Percentiles rank a stretch among this genome's conserved stretches.
Conservation (phyloP, 1,140 invertebrate species). For the Macrotrachela quadricornifera region DNA sequence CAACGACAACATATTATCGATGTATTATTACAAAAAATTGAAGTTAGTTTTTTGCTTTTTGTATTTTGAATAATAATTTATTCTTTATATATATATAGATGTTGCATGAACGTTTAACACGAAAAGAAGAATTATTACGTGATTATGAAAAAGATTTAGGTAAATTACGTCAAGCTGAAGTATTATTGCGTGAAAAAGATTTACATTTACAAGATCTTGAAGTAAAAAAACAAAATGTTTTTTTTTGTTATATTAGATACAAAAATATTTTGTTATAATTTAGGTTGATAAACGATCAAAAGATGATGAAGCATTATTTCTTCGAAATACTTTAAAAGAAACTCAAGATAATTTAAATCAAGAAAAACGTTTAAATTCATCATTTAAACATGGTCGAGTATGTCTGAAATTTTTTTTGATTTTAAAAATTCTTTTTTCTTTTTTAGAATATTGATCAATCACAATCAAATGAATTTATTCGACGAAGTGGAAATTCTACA, state of each 20-base stretch:
- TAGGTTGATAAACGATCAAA: conserved; percentile 21
- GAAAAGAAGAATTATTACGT: conserved; percentile 25
- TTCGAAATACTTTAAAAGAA: conserved; percentile 23
- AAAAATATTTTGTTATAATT: conserved; percentile 6
- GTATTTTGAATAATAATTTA: neutral
- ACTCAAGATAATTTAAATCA: conserved; percentile 22
- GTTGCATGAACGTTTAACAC: conserved; percentile 19
- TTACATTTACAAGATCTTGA: conserved; percentile 3
- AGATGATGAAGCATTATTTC: conserved; percentile 23
- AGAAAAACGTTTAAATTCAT: conserved; percentile 25
- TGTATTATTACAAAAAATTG: neutral
- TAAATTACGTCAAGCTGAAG: conserved; percentile 18
- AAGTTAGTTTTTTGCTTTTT: neutral
- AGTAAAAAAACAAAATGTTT: neutral
- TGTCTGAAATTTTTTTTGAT: neutral
- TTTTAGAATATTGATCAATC: conserved; percentile 2
- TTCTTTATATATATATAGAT: neutral
- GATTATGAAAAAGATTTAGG: conserved; percentile 26
- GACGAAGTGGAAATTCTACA: conserved; percentile 4
- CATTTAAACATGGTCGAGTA: conserved; percentile 29
- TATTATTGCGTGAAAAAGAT: conserved; percentile 1
- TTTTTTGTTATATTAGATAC: neutral
- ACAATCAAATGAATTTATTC: conserved; percentile 8
- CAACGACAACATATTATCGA: neutral
- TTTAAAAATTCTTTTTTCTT: neutral